phyloP scores from a whole-genome alignment of 2,888 invertebrate genomes.

The Sphinx pinastri region DNA sequence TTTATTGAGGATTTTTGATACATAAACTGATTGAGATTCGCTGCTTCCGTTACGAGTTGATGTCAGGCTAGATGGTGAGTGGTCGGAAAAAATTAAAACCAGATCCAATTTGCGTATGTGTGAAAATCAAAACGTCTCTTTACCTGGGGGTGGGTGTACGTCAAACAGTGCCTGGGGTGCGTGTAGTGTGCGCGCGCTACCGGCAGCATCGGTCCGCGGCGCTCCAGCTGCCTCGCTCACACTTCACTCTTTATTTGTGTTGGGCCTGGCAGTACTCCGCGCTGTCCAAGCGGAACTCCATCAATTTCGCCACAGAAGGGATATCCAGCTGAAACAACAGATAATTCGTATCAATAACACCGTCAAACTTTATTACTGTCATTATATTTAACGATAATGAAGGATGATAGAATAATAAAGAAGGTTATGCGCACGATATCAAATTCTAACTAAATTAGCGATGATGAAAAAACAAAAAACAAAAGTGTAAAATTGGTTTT shows the following conservation, averaged over 20 bases:
- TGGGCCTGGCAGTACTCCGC: constrained; percentile 99
- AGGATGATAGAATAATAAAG: neutral
- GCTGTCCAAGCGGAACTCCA: constrained; percentile 99
- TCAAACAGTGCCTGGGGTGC: constrained; percentile 67
- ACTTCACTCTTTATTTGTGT: constrained; percentile 91
- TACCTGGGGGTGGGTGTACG: constrained; percentile 71
- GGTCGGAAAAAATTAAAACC: too few relatives aligned
- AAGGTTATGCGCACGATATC: neutral
- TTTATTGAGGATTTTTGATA: too few relatives aligned
- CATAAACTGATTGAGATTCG: too few relatives aligned
- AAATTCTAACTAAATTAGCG: neutral
- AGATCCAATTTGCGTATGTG: too few relatives aligned
- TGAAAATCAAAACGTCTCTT: constrained; percentile 7
- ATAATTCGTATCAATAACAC: constrained; percentile 19
- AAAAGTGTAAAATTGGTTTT: neutral
- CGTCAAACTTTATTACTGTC: neutral
- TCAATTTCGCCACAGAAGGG: constrained; percentile 96
- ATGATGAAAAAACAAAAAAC: neutral
- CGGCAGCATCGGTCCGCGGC: constrained; percentile 75
- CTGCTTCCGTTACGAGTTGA: too few relatives aligned
- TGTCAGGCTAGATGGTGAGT: too few relatives aligned
- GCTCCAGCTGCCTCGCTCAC: constrained; percentile 59
- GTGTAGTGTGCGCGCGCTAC: constrained; percentile 63
- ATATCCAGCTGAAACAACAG: constrained; percentile 89
- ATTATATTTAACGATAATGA: neutral